Evolutionary conservation across 2,888 invertebrate genomes (phyloP), one percentile per base, ranked within the genome.

Genomic region (Listrodromus nycthemerus): DNA sequence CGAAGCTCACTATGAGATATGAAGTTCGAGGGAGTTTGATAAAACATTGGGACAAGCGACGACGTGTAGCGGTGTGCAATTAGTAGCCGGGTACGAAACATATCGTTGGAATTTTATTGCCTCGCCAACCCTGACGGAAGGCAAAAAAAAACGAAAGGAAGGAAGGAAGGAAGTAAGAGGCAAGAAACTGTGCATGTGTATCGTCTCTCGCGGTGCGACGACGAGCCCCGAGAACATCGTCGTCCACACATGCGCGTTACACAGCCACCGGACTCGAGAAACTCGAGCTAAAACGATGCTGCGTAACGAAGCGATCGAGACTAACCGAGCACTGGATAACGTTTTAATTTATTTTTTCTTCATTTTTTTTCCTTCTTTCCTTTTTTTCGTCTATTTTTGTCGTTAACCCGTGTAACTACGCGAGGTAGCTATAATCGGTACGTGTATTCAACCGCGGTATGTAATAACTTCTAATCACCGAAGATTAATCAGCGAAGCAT

Each of bases 71-170:
- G 82, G 69, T 74, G 79, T 65, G 79, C 82, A 83, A 83, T 82
- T 82, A 82, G 79, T 79, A 82, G 79, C 19, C 74, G 55, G 24
- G 82, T 41, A 67, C 27, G 55, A 79, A 83, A 83, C 82, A 80
- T 77, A 73, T 77, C 67, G 78, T 75, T 75, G 74, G 61, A 80
- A 83, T 83, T 79, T 83, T 70, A 83, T 83, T 75, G 79, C 69
- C 19, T 21, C 69, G 69, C 61, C 78, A 61, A 69, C 61, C 77
- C 45, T 69, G 76, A 76, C 52, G 69, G 61, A 58, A 13, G 48
- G 16, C n/a, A 24, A 69, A 21, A 52, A 77, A 67, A 19, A 76
- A 70, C 19, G 10, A 77, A 76, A 70, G 27, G 10, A 77, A 73
- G 67, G 61, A 67, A 63, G 50, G 45, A 45, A 27, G 19, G n/a